Evolutionary conservation across 2,888 invertebrate genomes (phyloP), one percentile per base, ranked within the genome.

Genomic region (Crepidodera aurea): DNA sequence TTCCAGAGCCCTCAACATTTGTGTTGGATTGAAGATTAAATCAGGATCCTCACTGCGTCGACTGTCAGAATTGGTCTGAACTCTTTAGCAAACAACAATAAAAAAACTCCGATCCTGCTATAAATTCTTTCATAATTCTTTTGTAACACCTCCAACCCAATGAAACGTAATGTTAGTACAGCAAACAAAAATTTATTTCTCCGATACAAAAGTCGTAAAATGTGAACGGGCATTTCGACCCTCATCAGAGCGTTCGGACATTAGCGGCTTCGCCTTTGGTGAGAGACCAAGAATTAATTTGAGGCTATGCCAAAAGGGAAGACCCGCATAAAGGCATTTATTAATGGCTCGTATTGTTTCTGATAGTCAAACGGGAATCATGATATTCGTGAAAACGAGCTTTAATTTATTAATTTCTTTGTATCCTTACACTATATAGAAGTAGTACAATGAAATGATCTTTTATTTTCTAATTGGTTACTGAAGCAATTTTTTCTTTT

Each of bases 261-360:
- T 61, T 55, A 61, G 61, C 61, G 61, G 61, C 56, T 27, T 56
- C 42, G 56, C 34, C 61, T 51, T 61, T 56, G 37, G 61, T 61
- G 51, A 56, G 56, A 61, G 50, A 46, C 54, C 55, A 55, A 60
- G 51, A 56, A 61, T 61, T 61, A 61, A 61, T 61, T 61, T 56
- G 56, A 61, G 54, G 39, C 39, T 27, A 37, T 50, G 48, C 57
- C 57, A 57, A 57, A 57, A 37, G 56, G 56, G 40, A 48, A 56
- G 56, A 37, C 56, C 56, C 56, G 56, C 46, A 56, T 48, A 46
- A 34, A 32, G 48, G 57, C 57, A 57, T 37, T 57, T 57, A 57
- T 57, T 57, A 57, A 57, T 57, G 57, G 48, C 25, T 57, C 39
- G 48, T 57, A 57, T 57, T 57, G 25, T 57, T 39, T 37, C 39